These are phyloP conservation scores for Pseudomyrmex flavicornis DNA, from an alignment of 1,140 invertebrate genomes.

Conservation along the genomic window DNA sequence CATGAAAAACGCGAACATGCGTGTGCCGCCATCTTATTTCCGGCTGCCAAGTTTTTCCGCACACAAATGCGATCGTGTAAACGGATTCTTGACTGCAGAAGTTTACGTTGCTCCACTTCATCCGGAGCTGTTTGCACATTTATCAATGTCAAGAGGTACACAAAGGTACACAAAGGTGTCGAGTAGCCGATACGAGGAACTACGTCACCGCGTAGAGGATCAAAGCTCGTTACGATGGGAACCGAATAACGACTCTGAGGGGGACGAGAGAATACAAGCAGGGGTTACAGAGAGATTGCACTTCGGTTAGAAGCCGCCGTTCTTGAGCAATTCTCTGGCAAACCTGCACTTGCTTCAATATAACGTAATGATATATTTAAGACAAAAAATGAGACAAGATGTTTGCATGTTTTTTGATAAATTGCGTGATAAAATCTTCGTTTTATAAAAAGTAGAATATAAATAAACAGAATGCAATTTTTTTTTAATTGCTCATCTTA, in stretches of 20 bases:
- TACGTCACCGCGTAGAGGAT: slow-evolving; percentile 61
- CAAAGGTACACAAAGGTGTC: slow-evolving; percentile 74
- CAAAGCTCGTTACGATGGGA: slow-evolving; percentile 72
- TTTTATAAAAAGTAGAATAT: background rate
- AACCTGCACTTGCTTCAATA: slow-evolving; percentile 27
- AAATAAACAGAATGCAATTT: background rate
- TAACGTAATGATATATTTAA: slow-evolving; percentile 8
- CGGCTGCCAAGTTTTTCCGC: slow-evolving; percentile 39
- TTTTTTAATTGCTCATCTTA: background rate
- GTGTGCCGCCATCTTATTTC: background rate
- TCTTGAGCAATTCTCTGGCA: slow-evolving; percentile 25
- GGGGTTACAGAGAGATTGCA: slow-evolving; percentile 59
- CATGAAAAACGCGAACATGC: background rate
- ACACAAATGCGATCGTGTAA: slow-evolving; percentile 33
- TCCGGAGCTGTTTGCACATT: slow-evolving; percentile 63
- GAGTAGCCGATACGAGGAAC: slow-evolving; percentile 67
- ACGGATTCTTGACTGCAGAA: slow-evolving; percentile 45
- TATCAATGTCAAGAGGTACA: slow-evolving; percentile 53
- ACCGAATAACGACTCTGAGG: slow-evolving; percentile 9
- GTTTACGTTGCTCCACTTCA: slow-evolving; percentile 30
- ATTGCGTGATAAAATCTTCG: background rate
- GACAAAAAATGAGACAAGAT: background rate
- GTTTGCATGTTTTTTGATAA: background rate
- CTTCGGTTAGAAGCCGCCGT: background rate
- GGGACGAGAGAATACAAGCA: slow-evolving; percentile 51